Conservation (phyloP, 2,113 vertebrate species). For the Glaucomys volans region DNA sequence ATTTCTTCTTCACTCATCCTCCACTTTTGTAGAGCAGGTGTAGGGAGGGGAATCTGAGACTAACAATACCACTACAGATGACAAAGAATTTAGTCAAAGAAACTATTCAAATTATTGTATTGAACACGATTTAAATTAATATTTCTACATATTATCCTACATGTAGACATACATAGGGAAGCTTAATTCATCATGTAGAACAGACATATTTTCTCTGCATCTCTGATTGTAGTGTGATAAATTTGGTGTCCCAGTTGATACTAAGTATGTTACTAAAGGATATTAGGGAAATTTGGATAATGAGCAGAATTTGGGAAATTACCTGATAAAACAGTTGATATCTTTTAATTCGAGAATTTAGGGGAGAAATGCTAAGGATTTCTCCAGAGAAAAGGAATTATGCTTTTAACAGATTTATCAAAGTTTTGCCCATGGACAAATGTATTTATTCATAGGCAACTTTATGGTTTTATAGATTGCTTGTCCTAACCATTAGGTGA, state of each 20-base stretch:
- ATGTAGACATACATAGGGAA: background rate
- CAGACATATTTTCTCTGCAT: background rate
- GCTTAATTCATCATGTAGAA: background rate
- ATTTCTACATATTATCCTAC: background rate
- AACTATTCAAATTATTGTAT: background rate
- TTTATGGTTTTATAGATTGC: background rate
- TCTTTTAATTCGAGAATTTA: background rate
- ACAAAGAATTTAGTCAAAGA: background rate
- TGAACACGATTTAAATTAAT: background rate
- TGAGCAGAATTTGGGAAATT: background rate
- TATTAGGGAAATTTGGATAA: background rate
- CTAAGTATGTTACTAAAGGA: background rate
- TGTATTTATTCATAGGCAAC: background rate
- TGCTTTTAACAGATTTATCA: conserved; percentile 15
- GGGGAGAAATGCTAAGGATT: background rate
- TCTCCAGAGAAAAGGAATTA: background rate
- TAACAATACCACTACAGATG: background rate
- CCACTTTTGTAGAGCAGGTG: background rate
- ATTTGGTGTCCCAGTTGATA: background rate
- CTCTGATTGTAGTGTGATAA: background rate
- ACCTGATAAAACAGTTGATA: background rate
- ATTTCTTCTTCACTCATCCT: background rate
- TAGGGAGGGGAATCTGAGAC: background rate
- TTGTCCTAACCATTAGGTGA: background rate
- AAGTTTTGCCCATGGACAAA: background rate